These are phyloP conservation scores for Pseudorectes ferrugineus DNA, from an alignment of 2,113 vertebrate genomes.

Conservation along the genomic window DNA sequence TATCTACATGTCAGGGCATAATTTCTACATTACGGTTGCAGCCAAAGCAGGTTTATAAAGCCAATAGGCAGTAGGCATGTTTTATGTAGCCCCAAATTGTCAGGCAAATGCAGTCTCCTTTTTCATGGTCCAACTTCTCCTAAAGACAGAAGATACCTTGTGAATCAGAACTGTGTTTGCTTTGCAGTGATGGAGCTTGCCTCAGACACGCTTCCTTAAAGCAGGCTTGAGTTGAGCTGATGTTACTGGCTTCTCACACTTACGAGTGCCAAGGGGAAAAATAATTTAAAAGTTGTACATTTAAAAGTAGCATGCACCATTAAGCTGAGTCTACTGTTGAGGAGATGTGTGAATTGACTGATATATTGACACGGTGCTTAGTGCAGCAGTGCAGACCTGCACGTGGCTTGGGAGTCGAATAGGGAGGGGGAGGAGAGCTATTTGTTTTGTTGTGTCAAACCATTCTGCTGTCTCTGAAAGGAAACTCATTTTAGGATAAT, in stretches of 20 bases:
- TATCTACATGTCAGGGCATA: neutral
- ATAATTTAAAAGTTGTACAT: slow-evolving; percentile 5
- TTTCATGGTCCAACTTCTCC: neutral
- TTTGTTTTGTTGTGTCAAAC: slow-evolving; percentile 48
- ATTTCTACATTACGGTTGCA: neutral
- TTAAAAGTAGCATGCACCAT: slow-evolving; percentile 25
- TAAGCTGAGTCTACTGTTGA: slow-evolving; percentile 23
- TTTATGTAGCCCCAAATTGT: neutral
- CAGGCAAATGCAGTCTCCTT: neutral
- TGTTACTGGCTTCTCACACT: neutral
- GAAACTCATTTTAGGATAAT: slow-evolving; percentile 59
- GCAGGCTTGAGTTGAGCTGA: neutral
- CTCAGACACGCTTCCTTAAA: neutral
- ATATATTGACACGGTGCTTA: slow-evolving; percentile 32
- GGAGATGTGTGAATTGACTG: slow-evolving; percentile 7
- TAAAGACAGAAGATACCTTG: neutral
- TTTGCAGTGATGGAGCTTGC: neutral
- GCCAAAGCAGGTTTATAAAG: neutral
- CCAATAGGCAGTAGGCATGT: neutral
- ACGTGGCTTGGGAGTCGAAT: slow-evolving; percentile 25
- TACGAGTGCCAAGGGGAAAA: neutral
- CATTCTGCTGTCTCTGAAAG: slow-evolving; percentile 54
- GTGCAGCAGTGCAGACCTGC: slow-evolving; percentile 17
- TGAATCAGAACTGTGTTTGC: neutral
- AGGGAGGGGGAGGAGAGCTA: slow-evolving; percentile 30